Base-by-base conservation (phyloP, 1,140 invertebrate species). In the Laupala kohalensis region DNA sequence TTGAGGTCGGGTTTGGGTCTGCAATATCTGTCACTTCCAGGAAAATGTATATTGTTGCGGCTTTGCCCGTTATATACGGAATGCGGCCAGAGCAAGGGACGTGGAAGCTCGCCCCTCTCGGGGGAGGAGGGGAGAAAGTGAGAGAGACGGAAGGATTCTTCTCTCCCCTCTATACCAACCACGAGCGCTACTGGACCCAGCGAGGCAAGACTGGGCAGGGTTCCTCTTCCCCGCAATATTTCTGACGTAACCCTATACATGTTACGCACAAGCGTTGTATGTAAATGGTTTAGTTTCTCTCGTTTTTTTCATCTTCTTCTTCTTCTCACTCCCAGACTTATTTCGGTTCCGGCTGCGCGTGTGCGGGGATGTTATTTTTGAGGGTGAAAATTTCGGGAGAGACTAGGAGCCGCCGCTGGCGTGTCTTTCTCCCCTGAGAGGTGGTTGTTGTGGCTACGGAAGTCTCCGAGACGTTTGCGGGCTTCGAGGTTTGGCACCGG, bases 21-120 rank as follows among this genome's bases (percentile, higher is more conserved):
- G 73, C 70, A 73, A 73, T 73, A 73, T 73, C 70, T 73, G 73
- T 73, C 73, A 73, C 69, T 73, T 73, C 71, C 73, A 73, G 69
- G 26, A 25, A 27, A 67, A 73, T 66, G 64, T 70, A 73, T 73
- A 70, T 73, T 71, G 68, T 66, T 62, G 26, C 24, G 25, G 25
- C 27, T 65, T 28, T 53, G 37, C 37, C 37, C 37, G 37, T 53
- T 53, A 53, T 53, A 53, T 53, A 53, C 37, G 37, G 37, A 53
- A 53, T 53, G 37, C 37, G 37, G 19, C 37, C 37, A 53, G 37
- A 4, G 37, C 37, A 9, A 0, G 37, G 37, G 37, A 53, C 37
- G 37, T 53, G 37, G 9, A 53, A 19, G 37, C 37, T 19, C 19
- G 37, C 4, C n/a, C n/a, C n/a, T 9, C 37, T 53, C 37, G 37